Conservation (phyloP, 2,113 vertebrate species). For the Glaucomys volans region DNA sequence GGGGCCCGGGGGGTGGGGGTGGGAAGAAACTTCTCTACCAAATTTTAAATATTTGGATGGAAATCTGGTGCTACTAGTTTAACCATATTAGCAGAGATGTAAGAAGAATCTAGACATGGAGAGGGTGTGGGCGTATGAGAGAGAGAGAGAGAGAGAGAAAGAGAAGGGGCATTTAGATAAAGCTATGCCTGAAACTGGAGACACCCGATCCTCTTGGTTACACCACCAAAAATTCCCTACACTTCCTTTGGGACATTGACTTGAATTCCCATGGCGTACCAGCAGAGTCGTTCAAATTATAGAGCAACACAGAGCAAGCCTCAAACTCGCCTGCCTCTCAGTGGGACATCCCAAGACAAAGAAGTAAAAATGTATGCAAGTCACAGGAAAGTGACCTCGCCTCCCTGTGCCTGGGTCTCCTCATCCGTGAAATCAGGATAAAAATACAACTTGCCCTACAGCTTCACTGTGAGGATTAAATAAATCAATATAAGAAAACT, state of each 20-base stretch:
- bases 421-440: background rate
- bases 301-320: background rate
- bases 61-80: background rate
- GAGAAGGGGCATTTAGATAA: background rate
- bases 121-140: background rate
- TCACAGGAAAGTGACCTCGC: background rate
- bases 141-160: background rate
- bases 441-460: background rate
- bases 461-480: background rate
- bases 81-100: background rate
- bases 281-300: background rate
- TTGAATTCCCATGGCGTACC: background rate
- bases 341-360: background rate
- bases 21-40: background rate
- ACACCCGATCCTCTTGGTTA: background rate
- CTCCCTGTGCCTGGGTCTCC: background rate
- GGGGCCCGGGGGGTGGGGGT: too few relatives aligned
- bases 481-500: background rate
- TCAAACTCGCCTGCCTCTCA: background rate
- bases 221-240: background rate
- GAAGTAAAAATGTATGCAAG: background rate
- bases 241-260: background rate
- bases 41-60: background rate
- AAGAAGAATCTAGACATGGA: background rate
- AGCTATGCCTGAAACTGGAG: fast-evolving